A percentile compares a stretch with the other conserved stretches of the same genome.
Conservation (phyloP, 2,797 vertebrate species). For the Chelmon rostratus region DNA sequence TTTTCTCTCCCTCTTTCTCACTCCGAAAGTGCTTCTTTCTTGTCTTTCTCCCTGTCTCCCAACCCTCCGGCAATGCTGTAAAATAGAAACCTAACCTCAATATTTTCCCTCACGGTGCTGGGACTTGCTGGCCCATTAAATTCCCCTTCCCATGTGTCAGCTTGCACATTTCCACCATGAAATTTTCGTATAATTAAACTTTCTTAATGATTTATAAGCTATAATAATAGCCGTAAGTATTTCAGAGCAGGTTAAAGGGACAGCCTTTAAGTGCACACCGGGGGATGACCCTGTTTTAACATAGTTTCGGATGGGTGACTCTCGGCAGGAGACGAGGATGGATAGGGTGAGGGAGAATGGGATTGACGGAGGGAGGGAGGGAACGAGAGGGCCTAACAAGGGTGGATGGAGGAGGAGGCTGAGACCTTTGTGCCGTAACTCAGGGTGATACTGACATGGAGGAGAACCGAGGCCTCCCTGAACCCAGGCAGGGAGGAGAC, state of each 20-base stretch:
- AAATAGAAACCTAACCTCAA: constrained; percentile 91
- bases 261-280: constrained; percentile 85
- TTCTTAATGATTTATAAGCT: constrained; percentile 92
- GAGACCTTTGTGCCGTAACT: constrained; percentile 84
- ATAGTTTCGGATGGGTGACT: constrained; percentile 88
- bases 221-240: constrained; percentile 90
- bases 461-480: constrained; percentile 70
- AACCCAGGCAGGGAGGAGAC: constrained; percentile 63
- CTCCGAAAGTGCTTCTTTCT: constrained; percentile 71
- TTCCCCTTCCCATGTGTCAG: constrained; percentile 89
- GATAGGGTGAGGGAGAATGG: constrained; percentile 68
- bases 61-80: constrained; percentile 85
- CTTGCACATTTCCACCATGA: constrained; percentile 88
- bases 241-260: constrained; percentile 90
- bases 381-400: constrained; percentile 72
- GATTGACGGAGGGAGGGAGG: constrained; percentile 70
- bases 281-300: constrained; percentile 89
- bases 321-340: constrained; percentile 76
- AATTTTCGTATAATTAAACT: constrained; percentile 90
- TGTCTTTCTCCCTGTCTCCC: constrained; percentile 76
- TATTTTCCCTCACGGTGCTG: constrained; percentile 88
- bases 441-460: constrained; percentile 78
- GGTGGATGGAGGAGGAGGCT: constrained; percentile 71
- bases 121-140: constrained; percentile 91
- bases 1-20: constrained; percentile 51